These are phyloP conservation scores for Rhagologus leucostigma DNA, from an alignment of 2,113 vertebrate genomes.

Conservation along the genomic window DNA sequence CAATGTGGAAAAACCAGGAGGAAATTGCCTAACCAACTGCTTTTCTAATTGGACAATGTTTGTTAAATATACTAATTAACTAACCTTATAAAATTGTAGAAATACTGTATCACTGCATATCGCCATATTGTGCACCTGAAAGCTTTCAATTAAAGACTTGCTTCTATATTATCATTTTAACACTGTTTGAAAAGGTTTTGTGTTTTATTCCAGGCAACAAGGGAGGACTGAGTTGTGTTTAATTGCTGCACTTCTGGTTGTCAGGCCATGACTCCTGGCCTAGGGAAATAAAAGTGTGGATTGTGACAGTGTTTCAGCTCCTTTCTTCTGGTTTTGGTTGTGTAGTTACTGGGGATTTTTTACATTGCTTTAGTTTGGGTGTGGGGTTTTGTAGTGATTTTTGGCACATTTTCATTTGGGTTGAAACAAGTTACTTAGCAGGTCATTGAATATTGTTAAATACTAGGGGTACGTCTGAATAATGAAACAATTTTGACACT, in stretches of 20 bases:
- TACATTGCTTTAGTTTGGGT: neutral
- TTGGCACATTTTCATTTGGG: neutral
- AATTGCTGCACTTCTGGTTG: neutral
- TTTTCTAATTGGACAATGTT: neutral
- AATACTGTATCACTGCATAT: neutral
- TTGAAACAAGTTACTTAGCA: neutral
- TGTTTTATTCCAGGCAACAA: neutral
- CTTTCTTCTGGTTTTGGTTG: neutral
- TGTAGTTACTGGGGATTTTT: rapidly evolving
- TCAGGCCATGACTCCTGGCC: neutral
- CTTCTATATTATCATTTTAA: neutral
- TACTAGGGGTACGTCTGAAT: neutral
- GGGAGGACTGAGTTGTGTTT: neutral
- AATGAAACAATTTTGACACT: neutral
- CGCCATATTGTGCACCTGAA: neutral
- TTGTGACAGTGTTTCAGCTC: neutral
- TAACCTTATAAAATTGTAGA: neutral
- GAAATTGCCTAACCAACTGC: neutral
- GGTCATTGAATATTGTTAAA: neutral
- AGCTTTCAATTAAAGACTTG: neutral
- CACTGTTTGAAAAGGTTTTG: neutral
- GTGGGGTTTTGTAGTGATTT: rapidly evolving
- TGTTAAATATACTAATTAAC: neutral
- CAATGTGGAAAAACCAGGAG: neutral
- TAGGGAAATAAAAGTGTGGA: neutral